A percentile compares a stretch with the other conserved stretches of the same genome.
Evolutionary conservation across 2,888 invertebrate genomes (phyloP).

Genomic region (Macrophya alboannulata): DNA sequence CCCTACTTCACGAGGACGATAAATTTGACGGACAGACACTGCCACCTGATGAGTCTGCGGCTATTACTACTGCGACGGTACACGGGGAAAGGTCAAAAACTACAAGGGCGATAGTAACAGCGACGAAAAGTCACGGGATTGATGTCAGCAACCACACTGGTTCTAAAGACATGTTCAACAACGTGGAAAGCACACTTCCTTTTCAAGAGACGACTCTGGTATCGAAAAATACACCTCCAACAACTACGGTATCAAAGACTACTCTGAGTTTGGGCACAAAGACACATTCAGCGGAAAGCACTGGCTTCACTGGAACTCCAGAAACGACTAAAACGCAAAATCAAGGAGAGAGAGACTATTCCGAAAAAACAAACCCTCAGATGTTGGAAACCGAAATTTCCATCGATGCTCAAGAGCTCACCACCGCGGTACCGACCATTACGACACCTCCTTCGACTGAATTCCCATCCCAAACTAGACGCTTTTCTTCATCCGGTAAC

Average conservation of each 20-base stretch:
- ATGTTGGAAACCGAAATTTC: constrained; percentile 5
- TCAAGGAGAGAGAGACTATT: not conserved
- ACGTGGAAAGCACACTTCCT: not conserved
- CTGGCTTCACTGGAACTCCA: not conserved
- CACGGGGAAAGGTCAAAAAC: not conserved
- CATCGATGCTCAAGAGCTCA: not conserved
- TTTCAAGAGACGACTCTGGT: not conserved
- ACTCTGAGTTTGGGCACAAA: not conserved
- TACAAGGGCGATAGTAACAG: not conserved
- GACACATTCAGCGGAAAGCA: not conserved
- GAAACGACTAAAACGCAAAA: not conserved
- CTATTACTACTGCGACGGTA: constrained; percentile 3
- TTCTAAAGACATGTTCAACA: not conserved
- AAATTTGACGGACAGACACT: not conserved
- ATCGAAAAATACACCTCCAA: not conserved
- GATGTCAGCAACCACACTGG: not conserved
- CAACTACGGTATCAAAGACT: not conserved
- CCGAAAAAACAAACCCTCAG: not conserved
- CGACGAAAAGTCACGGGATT: not conserved
- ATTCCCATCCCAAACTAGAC: not conserved
- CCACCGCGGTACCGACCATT: not conserved
- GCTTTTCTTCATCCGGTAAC: not conserved
- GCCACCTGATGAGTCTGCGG: constrained; percentile 24
- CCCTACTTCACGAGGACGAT: not conserved
- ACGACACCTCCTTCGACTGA: not conserved